A percentile compares a stretch with the other conserved stretches of the same genome.
Evolutionary conservation across 2,113 vertebrate species (phyloP).

Genomic region (western clawed frog (Xenopus tropicalis)): UCB_Xtro_10.0 CM004445.2:139759501-139760000

Average conservation of each 20-base stretch:
- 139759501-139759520: no score
- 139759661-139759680: not conserved
- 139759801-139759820: constrained; percentile 1
- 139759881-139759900: constrained; percentile 8
- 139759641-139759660: not conserved
- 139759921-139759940: no score
- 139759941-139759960: no score
- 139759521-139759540: no score
- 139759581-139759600: no score
- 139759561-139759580: no score
- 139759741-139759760: constrained; percentile 23
- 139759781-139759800: constrained; percentile 33
- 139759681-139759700: not conserved
- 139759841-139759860: constrained; percentile 29
- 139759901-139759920: constrained; percentile 15
- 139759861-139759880: not conserved
- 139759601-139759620: no score
- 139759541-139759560: no score
- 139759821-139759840: constrained; percentile 2
- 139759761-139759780: constrained; percentile 8
- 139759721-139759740: constrained; percentile 36
- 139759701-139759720: constrained; percentile 25
- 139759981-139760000: not conserved
- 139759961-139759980: no score
- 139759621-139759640: no score